phyloP scores from a whole-genome alignment of 37 sponge, comb jelly and placozoan genomes.

The Spongia lamella region DNA sequence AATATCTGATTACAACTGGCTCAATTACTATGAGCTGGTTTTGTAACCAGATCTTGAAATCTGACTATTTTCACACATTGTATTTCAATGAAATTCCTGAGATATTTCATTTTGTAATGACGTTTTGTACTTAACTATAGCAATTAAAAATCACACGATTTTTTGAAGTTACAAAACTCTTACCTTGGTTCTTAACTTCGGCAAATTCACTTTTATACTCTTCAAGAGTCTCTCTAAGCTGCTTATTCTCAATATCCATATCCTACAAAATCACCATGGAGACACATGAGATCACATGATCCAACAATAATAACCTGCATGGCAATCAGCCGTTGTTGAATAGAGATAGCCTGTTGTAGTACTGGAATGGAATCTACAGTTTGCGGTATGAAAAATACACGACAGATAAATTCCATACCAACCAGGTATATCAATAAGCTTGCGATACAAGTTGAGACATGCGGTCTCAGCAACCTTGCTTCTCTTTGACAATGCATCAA shows the following conservation, averaged over 20 bases:
- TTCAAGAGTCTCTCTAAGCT: constrained; percentile 87
- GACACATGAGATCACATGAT: neutral
- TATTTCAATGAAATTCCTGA: no score
- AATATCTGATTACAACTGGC: no score
- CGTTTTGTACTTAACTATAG: no score
- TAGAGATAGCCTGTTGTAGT: constrained; percentile 71
- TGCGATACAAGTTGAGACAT: constrained; percentile 78
- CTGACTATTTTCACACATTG: no score
- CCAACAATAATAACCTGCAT: constrained; percentile 28
- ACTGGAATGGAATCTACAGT: constrained; percentile 77
- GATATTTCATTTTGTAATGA: no score
- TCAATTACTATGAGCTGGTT: no score
- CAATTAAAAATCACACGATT: no score
- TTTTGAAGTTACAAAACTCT: neutral
- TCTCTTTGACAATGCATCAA: constrained; percentile 82
- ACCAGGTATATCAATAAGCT: constrained; percentile 80
- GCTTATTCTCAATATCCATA: constrained; percentile 83
- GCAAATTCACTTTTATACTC: constrained; percentile 95
- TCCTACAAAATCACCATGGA: constrained; percentile 40
- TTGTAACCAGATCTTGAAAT: no score
- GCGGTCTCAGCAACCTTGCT: constrained; percentile 84
- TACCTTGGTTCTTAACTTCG: constrained; percentile 84
- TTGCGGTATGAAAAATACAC: neutral
- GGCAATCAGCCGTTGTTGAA: constrained; percentile 67
- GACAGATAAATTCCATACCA: neutral